Base-by-base conservation (phyloP, 2,797 vertebrate genomes). In the Sardinella longiceps region DNA sequence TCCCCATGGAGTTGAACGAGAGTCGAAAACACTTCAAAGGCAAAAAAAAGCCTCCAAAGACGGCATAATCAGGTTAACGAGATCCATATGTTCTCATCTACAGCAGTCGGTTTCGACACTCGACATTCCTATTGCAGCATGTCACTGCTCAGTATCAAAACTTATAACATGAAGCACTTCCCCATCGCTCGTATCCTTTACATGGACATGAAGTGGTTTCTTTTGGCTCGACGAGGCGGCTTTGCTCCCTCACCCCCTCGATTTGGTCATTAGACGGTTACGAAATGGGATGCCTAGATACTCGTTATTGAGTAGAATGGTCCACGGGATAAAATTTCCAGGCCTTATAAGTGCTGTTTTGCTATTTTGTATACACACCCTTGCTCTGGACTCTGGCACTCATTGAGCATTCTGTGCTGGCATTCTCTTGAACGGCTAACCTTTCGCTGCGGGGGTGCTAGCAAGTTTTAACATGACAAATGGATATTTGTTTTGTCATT, bases 331-430 rank as follows among this genome's bases (percentile, higher is more conserved):
- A 2, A n/a, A 45, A 87, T 94, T 95, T 95, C 95, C 95, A 92
- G 90, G 86, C 95, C 95, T 92, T 95, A 94, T 95, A 94, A 93
- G 94, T 91, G 88, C 94, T 91, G 70, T 7, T 85, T 89, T 85
- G 87, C 90, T 92, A 43, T 92, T 90, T 89, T 85, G 37, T 85
- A 85, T 86, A 89, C 81, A 87, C 84, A 87, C 81, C 51, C 84
- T 82, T 23, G 18, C n/a, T 83, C 48, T 6, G 45, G 66, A 66
- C 20, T 60, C 74, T 87, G 83, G 63, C 82, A 81, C 30, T 63
- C 33, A 28, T 7, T 20, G 45, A 28, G 80, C 58, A 25, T 66
- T 74, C 80, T 18, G 20, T 60, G 28, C 45, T 82, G 58, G 81
- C 85, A 84, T 77, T 80, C 80, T 5, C 70, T 43, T 39, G n/a